Conservation (phyloP, 1,140 invertebrate genomes). For the Meloidogyne floridensis region DNA sequence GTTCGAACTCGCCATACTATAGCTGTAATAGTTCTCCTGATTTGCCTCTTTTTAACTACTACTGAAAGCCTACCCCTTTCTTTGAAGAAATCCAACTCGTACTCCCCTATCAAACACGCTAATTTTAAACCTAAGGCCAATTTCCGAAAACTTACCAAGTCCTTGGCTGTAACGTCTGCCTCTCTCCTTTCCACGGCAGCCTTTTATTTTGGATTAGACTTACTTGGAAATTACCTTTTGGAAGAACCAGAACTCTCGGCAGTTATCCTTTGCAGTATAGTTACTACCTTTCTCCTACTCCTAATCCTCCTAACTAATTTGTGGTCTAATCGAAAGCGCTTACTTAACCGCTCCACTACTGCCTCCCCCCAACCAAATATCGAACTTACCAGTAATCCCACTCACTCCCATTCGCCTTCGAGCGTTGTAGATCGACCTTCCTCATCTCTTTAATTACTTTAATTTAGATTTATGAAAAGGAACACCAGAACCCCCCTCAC, state of each 20-base stretch:
- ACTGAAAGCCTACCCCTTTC: too few relatives aligned
- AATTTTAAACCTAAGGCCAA: neutral
- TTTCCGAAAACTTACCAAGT: neutral
- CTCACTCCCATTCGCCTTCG: too few relatives aligned
- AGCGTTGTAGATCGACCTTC: too few relatives aligned
- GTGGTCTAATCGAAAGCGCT: too few relatives aligned
- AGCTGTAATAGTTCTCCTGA: neutral
- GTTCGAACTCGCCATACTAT: neutral
- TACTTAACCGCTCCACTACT: too few relatives aligned
- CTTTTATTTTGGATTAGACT: neutral
- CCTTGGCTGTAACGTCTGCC: neutral
- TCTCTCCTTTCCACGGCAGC: neutral
- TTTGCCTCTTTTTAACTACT: neutral
- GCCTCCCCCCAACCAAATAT: too few relatives aligned
- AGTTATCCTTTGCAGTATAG: neutral
- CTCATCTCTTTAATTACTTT: too few relatives aligned
- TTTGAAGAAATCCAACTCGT: neutral
- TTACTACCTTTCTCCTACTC: too few relatives aligned
- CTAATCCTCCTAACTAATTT: too few relatives aligned
- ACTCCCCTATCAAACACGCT: neutral
- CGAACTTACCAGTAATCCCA: too few relatives aligned
- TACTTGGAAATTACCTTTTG: neutral
- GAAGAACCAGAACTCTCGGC: neutral
- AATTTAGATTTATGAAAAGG: too few relatives aligned
- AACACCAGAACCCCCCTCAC: too few relatives aligned